Conservation (phyloP, 2,888 invertebrate species). For the Masnerella sp. region DNA sequence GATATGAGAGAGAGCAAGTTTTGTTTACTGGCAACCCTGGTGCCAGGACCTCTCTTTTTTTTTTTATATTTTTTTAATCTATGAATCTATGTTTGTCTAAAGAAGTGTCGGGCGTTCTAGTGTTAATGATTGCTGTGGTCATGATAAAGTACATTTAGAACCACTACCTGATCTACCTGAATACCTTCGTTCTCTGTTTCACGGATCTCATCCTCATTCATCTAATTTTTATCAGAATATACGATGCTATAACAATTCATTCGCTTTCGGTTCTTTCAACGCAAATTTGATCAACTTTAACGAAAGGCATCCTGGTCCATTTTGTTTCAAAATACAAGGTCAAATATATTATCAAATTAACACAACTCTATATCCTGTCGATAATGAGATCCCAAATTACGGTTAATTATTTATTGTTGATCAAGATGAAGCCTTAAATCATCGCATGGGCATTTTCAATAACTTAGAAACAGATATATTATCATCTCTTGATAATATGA, state of each 20-base stretch:
- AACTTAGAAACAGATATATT: background rate
- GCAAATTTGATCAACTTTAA: background rate
- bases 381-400: conserved; percentile 40
- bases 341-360: too few species aligned
- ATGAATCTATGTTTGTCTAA: too few species aligned
- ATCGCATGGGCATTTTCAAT: background rate
- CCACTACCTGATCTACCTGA: background rate
- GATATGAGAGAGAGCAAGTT: too few species aligned
- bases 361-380: conserved; percentile 30
- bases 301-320: too few species aligned
- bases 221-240: background rate
- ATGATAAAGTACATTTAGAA: background rate
- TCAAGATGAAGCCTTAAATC: conserved; percentile 44
- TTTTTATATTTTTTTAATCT: too few species aligned
- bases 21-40: too few species aligned
- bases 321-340: too few species aligned
- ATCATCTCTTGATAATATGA: conserved; percentile 45
- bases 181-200: background rate
- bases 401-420: conserved; percentile 59
- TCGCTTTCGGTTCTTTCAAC: background rate
- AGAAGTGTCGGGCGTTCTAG: too few species aligned
- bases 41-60: too few species aligned
- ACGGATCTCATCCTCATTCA: background rate
- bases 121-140: too few species aligned
- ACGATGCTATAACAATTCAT: background rate